Evolutionary conservation across 2,113 vertebrate genomes (phyloP).

Genomic region (Craseonycteris thonglongyai): DNA sequence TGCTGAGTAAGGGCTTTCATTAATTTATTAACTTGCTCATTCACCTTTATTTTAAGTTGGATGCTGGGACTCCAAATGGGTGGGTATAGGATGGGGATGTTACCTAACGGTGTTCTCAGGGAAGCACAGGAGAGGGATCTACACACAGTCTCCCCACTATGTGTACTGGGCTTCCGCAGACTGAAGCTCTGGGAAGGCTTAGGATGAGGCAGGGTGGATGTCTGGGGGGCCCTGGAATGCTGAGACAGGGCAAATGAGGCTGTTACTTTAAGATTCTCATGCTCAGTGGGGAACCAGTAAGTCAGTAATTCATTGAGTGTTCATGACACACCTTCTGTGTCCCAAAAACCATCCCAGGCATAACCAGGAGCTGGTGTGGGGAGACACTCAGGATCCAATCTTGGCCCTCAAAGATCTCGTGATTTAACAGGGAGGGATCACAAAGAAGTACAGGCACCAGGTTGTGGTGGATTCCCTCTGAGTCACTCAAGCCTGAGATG

Average conservation of each 20-base stretch:
- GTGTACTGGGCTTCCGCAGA: background rate
- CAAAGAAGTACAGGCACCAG: background rate
- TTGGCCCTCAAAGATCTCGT: background rate
- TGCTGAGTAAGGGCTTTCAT: background rate
- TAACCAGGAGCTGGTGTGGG: background rate
- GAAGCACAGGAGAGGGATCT: background rate
- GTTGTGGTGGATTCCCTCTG: background rate
- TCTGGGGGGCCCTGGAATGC: background rate
- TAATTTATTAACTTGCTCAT: background rate
- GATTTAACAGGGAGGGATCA: background rate
- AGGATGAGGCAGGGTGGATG: rapidly evolving
- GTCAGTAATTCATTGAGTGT: background rate
- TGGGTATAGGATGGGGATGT: rapidly evolving
- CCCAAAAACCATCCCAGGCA: background rate
- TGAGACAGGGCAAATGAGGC: background rate
- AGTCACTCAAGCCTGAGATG: background rate
- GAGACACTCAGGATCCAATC: background rate
- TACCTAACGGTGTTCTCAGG: background rate
- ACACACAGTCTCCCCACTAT: rapidly evolving
- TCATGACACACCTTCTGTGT: background rate
- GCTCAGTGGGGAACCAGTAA: background rate
- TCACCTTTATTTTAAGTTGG: background rate
- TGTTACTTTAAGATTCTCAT: background rate
- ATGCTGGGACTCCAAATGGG: background rate
- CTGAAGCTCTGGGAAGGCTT: background rate